Base-by-base conservation (phyloP, 2,113 vertebrate species). In the Chlamydotis undulata region DNA sequence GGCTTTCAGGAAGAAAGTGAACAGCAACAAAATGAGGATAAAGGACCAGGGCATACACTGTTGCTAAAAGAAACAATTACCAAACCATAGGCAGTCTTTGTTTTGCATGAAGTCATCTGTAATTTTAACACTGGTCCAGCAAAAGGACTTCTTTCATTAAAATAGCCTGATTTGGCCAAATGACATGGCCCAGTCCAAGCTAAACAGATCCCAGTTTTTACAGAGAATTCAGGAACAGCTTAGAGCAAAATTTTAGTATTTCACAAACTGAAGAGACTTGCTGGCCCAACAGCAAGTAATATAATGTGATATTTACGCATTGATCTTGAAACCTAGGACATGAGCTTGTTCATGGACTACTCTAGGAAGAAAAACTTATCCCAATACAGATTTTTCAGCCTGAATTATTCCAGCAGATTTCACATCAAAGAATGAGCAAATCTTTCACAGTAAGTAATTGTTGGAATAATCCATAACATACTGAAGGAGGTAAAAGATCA, bases 311-410 rank as follows among this genome's bases (percentile, higher is more conserved):
- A 76, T 77, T 94, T 87, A 86, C 13, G 6, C 73, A 68, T 19
- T 91, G 56, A 88, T 89, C 86, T 95, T 95, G 70, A 96, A 96
- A 94, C 87, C 55, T 56, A 94, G 73, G 57, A 83, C 43, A 85
- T 9, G 4, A 52, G 14, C 50, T 64, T 78, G 33, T 53, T 57
- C 56, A 75, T 26, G 19, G 39, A n/a, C 26, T 67, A 75, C 26
- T 81, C 45, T 17, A 65, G 25, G n/a, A 10, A 39, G 31, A 93
- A 81, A 28, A 68, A 10, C 60, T 17, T 80, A 83, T 3, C 21
- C 37, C 88, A 85, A 93, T 68, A 93, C 25, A 76, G 53, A 89
- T 79, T 67, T 94, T 95, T 82, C 80, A 89, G 26, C 31, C 29
- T 89, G 50, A 94, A 94, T 94, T 94, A 87, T 82, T 94, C 83